Base-by-base conservation (phyloP, 2,888 invertebrate species). In the Pharmacophagus antenor region DNA sequence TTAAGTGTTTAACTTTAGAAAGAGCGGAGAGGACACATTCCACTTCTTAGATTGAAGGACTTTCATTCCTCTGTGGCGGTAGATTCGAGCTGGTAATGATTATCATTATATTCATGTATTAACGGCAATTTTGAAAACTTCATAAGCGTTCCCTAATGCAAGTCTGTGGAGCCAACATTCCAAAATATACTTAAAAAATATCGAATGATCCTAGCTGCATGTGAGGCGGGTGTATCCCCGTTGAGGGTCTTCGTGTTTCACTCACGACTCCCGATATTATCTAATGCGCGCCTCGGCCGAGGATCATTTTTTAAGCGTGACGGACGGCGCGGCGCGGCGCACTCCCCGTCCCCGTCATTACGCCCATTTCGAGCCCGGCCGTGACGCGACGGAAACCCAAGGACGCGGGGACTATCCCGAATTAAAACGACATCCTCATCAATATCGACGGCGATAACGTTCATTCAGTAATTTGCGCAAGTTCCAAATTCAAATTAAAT, bases 261-360 rank as follows among this genome's bases (percentile, higher is more conserved):
- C 59, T 59, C 55, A 60, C 55, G 46, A 51, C 44, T 49, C 50
- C 20, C 23, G 51, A 55, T 55, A 46, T 46, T 51, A 56, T 60
- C 55, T 60, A 56, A 56, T 51, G 60, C 60, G 31, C 50, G 55
- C 51, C 59, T 31, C 44, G 25, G 46, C 23, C 44, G 48, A 48
- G 56, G 37, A 25, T 60, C 46, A 58, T 58, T 58, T 58, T 58
- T 60, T 54, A 49, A 27, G 55, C 55, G 59, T 55, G 59, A 60
- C 59, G 55, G 50, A 21, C 44, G 53, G 27, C 23, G 42, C 51
- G 59, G 44, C 44, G 18, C 25, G 21, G 41, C 6, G 23, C 21
- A 8, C 42, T 22, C 21, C n/a, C 15, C 21, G 27, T 12, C 17
- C n/a, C 51, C 22, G 46, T 58, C 46, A 57, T 57, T 58, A 58